Evolutionary conservation across 2,797 vertebrate genomes (phyloP).

Genomic region (Cuniculus paca): DNA sequence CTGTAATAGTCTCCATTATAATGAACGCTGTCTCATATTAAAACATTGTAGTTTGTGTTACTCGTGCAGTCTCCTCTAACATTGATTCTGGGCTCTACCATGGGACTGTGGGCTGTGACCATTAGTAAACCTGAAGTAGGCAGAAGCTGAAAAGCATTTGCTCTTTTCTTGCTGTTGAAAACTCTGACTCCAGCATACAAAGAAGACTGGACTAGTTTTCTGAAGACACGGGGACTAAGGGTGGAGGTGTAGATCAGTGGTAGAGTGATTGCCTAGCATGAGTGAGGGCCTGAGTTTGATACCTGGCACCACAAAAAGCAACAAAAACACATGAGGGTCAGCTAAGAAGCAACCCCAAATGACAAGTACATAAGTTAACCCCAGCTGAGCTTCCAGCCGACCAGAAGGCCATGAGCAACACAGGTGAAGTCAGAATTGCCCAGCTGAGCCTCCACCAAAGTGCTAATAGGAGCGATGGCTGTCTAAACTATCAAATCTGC

Average conservation of each 20-base stretch:
- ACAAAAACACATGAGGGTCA: not conserved
- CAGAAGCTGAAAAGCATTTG: not conserved
- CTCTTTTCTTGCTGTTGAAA: not conserved
- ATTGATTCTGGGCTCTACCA: not conserved
- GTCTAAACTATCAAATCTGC: not conserved
- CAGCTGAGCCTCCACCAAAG: not conserved
- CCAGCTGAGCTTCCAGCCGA: not conserved
- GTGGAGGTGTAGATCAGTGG: no score
- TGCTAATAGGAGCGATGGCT: not conserved
- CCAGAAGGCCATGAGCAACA: not conserved
- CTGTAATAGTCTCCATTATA: not conserved
- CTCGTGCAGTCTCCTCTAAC: not conserved
- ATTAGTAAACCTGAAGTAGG: not conserved
- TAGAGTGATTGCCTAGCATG: not conserved
- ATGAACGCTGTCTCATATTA: not conserved
- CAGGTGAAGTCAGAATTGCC: not conserved
- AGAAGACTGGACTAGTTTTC: not conserved
- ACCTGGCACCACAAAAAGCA: not conserved
- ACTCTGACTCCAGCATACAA: not conserved
- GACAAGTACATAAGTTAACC: not conserved
- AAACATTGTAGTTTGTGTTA: not conserved
- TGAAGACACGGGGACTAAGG: not conserved
- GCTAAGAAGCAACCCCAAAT: not conserved
- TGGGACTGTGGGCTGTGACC: not conserved
- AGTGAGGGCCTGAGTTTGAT: not conserved